Conservation (phyloP, 64 coral and sea anemone species). For the Dendronephthya gigantea region DNA sequence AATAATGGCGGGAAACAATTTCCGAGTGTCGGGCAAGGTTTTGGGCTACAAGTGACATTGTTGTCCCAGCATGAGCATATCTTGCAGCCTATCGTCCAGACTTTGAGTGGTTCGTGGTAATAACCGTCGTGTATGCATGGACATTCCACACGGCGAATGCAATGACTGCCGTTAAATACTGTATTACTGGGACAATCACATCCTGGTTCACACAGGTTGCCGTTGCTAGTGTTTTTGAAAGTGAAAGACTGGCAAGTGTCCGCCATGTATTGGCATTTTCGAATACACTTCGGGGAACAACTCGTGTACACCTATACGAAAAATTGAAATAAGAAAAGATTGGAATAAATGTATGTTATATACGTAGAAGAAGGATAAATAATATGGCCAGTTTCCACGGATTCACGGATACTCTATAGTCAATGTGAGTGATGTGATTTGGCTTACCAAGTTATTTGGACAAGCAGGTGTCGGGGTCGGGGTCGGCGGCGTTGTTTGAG, state of each 20-base stretch:
- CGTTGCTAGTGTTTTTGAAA: not conserved
- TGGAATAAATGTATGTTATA: too few species aligned
- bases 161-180: slow-evolving; percentile 71
- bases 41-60: slow-evolving; percentile 40
- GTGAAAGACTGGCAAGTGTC: slow-evolving; percentile 23
- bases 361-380: too few species aligned
- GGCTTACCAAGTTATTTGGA: slow-evolving; percentile 19
- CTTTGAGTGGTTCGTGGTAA: slow-evolving; percentile 44
- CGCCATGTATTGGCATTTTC: slow-evolving; percentile 58
- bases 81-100: slow-evolving; percentile 50
- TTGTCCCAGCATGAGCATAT: slow-evolving; percentile 75
- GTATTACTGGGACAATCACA: slow-evolving; percentile 51
- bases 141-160: slow-evolving; percentile 54
- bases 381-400: too few species aligned
- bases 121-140: slow-evolving; percentile 41
- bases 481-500: not conserved
- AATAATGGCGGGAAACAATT: slow-evolving; percentile 36
- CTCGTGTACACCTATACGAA: not conserved
- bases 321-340: not conserved
- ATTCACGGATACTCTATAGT: slow-evolving; percentile 17
- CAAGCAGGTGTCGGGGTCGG: slow-evolving; percentile 31
- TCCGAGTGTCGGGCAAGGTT: slow-evolving; percentile 47
- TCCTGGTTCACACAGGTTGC: slow-evolving; percentile 33
- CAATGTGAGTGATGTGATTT: not conserved
- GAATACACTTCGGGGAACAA: slow-evolving; percentile 26